Conservation (phyloP, 2,797 vertebrate genomes). For the Bufotes viridis region DNA sequence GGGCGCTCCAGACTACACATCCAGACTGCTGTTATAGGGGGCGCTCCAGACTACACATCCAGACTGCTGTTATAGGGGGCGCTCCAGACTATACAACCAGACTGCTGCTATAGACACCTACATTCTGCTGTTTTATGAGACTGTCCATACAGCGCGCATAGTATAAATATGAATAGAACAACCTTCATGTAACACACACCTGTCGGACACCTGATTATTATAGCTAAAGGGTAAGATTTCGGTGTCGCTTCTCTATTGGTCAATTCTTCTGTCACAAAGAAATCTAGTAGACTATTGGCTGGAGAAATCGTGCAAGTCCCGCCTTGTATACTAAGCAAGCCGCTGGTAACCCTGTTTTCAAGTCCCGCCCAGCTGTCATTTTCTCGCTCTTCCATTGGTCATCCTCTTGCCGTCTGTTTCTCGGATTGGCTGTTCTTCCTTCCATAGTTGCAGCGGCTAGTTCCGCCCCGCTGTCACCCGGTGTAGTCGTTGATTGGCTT, state of each 20-base stretch:
- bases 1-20: background rate
- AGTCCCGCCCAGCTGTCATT: slow-evolving; percentile 49
- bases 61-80: background rate
- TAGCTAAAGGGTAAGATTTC: background rate
- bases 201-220: background rate
- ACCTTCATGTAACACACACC: background rate
- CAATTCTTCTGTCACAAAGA: background rate
- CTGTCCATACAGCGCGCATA: background rate
- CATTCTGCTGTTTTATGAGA: background rate
- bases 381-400: background rate
- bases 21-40: background rate
- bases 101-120: background rate
- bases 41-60: background rate
- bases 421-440: background rate
- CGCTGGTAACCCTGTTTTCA: background rate
- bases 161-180: background rate
- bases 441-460: background rate
- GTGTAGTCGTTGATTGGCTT: background rate
- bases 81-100: background rate
- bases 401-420: background rate
- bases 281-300: background rate
- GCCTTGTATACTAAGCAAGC: background rate
- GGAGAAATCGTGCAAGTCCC: background rate
- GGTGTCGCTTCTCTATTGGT: background rate
- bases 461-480: slow-evolving; percentile 31